Conservation (phyloP, 1,140 invertebrate genomes). For the Steinernema feltiae region DNA sequence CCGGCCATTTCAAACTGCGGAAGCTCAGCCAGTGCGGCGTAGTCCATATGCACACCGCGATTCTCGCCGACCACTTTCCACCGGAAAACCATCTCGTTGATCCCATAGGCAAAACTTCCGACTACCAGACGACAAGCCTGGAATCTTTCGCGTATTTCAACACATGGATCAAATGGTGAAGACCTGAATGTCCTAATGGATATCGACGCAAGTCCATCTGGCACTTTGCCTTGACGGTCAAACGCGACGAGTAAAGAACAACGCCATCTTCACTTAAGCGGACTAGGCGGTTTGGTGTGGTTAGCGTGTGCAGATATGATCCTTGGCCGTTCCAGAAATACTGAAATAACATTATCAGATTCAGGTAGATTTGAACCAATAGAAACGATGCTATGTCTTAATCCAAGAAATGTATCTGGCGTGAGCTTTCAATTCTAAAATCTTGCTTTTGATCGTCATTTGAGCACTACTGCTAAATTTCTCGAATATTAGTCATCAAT, state of each 20-base stretch:
- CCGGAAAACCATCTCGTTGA: constrained; percentile 26
- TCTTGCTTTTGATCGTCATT: too few species aligned
- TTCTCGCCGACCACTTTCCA: constrained; percentile 30
- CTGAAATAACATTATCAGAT: constrained; percentile 12
- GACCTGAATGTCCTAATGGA: constrained; percentile 82
- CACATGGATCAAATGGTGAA: background rate
- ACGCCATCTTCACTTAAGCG: constrained; percentile 69
- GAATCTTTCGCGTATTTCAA: background rate
- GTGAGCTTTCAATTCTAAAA: too few species aligned
- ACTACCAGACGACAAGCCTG: constrained; percentile 74
- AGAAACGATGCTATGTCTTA: too few species aligned
- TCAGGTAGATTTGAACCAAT: background rate
- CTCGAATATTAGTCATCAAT: too few species aligned
- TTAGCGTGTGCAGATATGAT: constrained; percentile 59
- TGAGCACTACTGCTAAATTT: too few species aligned
- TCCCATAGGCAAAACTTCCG: constrained; percentile 79
- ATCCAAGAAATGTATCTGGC: too few species aligned
- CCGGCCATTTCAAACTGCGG: constrained; percentile 35
- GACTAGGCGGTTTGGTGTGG: constrained; percentile 59
- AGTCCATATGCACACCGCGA: constrained; percentile 30
- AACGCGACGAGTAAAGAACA: constrained; percentile 80
- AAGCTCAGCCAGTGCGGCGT: constrained; percentile 31
- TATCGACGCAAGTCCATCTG: constrained; percentile 90
- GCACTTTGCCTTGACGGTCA: constrained; percentile 91
- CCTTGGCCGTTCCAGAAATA: constrained; percentile 59